A percentile compares a stretch with the other conserved stretches of the same genome.
phyloP scores from a whole-genome alignment of 1,140 invertebrate species.

The Pollicipes pollicipes region DNA sequence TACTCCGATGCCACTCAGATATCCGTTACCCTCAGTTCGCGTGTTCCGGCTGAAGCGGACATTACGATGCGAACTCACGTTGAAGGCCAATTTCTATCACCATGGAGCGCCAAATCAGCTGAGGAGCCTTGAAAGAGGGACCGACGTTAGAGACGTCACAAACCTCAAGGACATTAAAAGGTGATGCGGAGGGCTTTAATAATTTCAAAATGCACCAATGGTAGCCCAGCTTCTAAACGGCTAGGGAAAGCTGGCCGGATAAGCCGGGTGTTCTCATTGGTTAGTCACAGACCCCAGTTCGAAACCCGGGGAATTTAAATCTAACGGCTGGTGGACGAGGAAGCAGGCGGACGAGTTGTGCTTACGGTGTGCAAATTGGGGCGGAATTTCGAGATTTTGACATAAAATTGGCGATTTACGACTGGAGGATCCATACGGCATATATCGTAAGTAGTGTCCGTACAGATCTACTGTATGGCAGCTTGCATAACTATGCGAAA shows the following conservation, averaged over 20 bases:
- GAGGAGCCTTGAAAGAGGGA: not conserved
- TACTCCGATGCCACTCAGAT: too few relatives aligned
- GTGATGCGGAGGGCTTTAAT: not conserved
- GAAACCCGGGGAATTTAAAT: not conserved
- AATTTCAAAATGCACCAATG: constrained; percentile 3
- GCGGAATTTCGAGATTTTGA: not conserved
- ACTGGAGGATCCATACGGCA: not conserved
- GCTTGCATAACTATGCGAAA: too few relatives aligned
- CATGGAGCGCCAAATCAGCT: not conserved
- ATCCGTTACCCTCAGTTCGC: too few relatives aligned
- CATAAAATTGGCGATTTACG: not conserved
- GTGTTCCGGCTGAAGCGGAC: too few relatives aligned
- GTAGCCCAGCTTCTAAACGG: not conserved
- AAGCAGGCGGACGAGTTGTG: not conserved
- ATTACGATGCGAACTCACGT: too few relatives aligned
- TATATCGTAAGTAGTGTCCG: not conserved
- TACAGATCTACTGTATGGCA: too few relatives aligned
- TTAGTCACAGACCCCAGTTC: not conserved
- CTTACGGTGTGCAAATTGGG: not conserved
- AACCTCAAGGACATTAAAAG: constrained; percentile 5
- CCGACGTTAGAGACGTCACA: not conserved
- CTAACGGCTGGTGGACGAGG: not conserved
- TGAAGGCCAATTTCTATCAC: not conserved
- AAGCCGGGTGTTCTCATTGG: not conserved
- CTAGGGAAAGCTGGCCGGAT: not conserved